Percentiles rank a stretch among this genome's conserved stretches.
These are phyloP conservation scores for Chelonoidis abingdonii DNA, from an alignment of 2,113 vertebrate species.

Conservation along the genomic window DNA sequence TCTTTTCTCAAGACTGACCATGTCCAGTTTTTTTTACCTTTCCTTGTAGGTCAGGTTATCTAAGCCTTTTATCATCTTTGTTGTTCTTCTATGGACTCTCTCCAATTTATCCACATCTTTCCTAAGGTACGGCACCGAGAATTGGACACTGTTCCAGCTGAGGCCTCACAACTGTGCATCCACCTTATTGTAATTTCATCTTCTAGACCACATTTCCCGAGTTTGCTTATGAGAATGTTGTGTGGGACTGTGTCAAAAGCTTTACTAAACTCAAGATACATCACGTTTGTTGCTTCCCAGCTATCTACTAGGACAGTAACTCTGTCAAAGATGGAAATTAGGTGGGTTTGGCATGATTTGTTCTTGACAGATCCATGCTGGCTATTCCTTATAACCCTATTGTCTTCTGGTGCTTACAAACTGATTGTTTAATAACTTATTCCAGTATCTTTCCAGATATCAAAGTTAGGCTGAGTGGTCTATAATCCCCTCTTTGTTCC, in stretches of 20 bases:
- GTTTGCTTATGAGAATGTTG: background rate
- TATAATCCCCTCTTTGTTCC: background rate
- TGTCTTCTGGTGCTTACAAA: background rate
- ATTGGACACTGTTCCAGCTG: background rate
- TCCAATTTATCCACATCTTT: background rate
- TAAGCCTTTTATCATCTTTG: background rate
- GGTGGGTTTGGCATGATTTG: background rate
- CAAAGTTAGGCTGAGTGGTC: background rate
- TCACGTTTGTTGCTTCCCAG: background rate
- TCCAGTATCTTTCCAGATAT: background rate
- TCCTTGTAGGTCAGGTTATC: background rate
- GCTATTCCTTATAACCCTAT: background rate
- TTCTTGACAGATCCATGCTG: background rate
- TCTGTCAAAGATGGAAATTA: background rate
- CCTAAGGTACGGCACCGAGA: background rate
- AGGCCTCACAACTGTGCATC: background rate
- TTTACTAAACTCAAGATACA: background rate
- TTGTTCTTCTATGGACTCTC: background rate
- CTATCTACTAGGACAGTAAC: background rate
- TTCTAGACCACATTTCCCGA: background rate
- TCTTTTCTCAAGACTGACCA: background rate
- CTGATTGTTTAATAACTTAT: background rate
- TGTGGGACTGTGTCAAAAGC: background rate
- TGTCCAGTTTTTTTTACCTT: background rate
- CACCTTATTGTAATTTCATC: background rate